Conservation (phyloP, 2,113 vertebrate genomes). For the Lichenostomus cassidix region DNA sequence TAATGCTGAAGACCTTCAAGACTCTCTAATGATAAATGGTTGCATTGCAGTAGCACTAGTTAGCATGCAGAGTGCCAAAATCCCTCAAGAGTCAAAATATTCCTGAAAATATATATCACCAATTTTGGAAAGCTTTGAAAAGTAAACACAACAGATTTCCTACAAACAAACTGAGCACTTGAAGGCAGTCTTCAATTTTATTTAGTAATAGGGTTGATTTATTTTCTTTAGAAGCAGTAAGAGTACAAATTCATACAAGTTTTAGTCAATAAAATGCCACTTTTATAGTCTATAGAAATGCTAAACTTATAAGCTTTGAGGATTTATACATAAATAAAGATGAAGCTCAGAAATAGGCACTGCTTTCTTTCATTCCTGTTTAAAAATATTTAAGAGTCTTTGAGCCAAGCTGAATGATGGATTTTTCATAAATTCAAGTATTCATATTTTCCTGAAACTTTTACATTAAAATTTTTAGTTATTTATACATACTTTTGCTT, state of each 20-base stretch:
- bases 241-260: constrained; percentile 33
- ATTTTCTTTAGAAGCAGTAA: not conserved
- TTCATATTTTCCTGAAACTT: not conserved
- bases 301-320: constrained; percentile 4
- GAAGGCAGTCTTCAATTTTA: constrained; percentile 51
- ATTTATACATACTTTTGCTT: not conserved
- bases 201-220: constrained; percentile 44
- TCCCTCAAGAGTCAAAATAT: constrained; percentile 35
- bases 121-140: constrained; percentile 7
- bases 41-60: not conserved
- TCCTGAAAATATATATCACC: constrained; percentile 28
- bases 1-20: constrained; percentile 26
- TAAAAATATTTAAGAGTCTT: constrained; percentile 27
- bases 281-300: constrained; percentile 21
- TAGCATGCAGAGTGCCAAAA: constrained; percentile 36
- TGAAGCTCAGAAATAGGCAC: not conserved
- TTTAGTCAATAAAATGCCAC: constrained; percentile 41
- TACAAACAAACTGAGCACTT: constrained; percentile 42
- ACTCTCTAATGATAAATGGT: constrained; percentile 43
- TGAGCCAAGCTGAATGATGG: not conserved
- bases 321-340: constrained; percentile 52
- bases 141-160: constrained; percentile 59
- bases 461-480: not conserved
- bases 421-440: constrained; percentile 37
- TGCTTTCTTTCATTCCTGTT: not conserved